Conservation (phyloP, 2,888 invertebrate genomes). For the Yponomeuta malinellus region DNA sequence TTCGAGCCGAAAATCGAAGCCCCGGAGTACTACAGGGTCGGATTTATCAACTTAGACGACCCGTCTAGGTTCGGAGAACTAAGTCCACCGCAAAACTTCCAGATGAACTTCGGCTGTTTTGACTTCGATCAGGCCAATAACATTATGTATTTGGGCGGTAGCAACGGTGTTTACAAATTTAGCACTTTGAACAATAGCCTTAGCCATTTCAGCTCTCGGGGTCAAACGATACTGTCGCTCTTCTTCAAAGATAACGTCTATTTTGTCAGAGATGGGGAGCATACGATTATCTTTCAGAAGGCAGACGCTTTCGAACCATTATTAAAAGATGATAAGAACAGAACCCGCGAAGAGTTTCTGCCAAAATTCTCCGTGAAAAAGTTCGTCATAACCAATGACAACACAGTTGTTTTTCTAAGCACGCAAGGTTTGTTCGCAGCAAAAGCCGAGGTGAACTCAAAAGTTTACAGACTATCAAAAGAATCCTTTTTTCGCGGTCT, state of each 20-base stretch:
- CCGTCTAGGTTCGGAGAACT: conserved; percentile 34
- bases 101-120: conserved; percentile 55
- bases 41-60: conserved; percentile 46
- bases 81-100: conserved; percentile 26
- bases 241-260: conserved; percentile 52
- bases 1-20: conserved; percentile 56
- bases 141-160: conserved; percentile 53
- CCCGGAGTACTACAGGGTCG: conserved; percentile 54
- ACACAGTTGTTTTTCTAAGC: conserved; percentile 45
- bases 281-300: conserved; percentile 23
- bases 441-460: conserved; percentile 36
- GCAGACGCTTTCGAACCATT: conserved; percentile 44
- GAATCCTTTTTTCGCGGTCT: conserved; percentile 57
- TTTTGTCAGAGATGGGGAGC: conserved; percentile 40
- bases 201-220: conserved; percentile 48
- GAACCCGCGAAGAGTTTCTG: too few relatives aligned
- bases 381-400: conserved; percentile 52
- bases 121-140: conserved; percentile 55
- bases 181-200: conserved; percentile 37
- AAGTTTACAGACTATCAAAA: conserved; percentile 39
- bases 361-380: conserved; percentile 37
- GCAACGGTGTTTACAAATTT: conserved; percentile 49
- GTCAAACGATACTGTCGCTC: conserved; percentile 45
- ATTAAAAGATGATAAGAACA: conserved; percentile 27
- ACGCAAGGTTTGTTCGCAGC: conserved; percentile 40